Evolutionary conservation across 2,888 invertebrate genomes (phyloP).

Genomic region (Diadegma fenestrale): DNA sequence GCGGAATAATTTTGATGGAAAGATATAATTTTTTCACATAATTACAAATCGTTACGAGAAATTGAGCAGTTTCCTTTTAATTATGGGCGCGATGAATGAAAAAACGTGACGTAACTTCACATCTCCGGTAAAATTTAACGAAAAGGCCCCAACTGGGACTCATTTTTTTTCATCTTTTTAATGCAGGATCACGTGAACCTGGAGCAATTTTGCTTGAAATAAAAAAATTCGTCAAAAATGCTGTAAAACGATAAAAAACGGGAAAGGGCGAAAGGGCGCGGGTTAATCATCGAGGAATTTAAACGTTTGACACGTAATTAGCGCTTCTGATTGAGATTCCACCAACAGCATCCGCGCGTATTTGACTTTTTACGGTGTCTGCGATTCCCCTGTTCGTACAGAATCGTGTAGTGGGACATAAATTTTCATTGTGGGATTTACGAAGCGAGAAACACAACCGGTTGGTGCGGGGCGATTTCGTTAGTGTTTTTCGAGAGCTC

Average conservation of each 20-base stretch:
- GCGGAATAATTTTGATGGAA: neutral
- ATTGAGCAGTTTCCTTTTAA: neutral
- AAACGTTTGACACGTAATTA: conserved; percentile 18
- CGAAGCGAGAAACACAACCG: conserved; percentile 73
- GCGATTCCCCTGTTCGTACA: conserved; percentile 50
- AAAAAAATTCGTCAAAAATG: too few species aligned
- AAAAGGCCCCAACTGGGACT: too few species aligned
- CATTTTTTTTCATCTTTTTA: too few species aligned
- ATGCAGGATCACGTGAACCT: too few species aligned
- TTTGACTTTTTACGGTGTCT: neutral
- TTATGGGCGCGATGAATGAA: neutral
- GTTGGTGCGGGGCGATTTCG: conserved; percentile 72
- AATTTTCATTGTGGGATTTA: conserved; percentile 79
- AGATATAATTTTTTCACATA: neutral
- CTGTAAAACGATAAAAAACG: too few species aligned
- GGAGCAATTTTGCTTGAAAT: too few species aligned
- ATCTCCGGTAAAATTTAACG: too few species aligned
- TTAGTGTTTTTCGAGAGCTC: conserved; percentile 53
- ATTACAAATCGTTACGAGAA: neutral
- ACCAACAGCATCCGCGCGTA: neutral
- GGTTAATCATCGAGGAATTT: neutral
- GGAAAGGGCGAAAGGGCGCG: too few species aligned
- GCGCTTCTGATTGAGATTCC: conserved; percentile 8
- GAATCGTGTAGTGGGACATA: conserved; percentile 79
- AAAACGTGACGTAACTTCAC: too few species aligned